Conservation (phyloP, 2,888 invertebrate genomes). For the Acanthosoma haemorrhoidale region DNA sequence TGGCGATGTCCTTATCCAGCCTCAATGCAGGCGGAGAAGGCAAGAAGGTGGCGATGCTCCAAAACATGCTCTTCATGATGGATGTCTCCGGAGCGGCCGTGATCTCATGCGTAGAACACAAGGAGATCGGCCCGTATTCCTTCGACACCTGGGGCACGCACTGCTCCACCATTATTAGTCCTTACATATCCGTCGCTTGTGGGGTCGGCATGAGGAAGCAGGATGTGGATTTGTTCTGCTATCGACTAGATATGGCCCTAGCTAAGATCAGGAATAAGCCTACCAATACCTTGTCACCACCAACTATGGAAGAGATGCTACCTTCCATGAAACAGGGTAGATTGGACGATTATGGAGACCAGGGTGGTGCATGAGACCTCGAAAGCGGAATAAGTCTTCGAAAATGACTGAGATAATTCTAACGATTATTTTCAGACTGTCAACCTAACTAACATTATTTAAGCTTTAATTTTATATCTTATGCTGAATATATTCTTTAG, state of each 20-base stretch:
- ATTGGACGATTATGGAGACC: background rate
- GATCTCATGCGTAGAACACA: conserved; percentile 51
- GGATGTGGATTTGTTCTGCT: conserved; percentile 65
- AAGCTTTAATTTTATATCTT: too few relatives aligned
- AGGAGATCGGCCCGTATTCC: conserved; percentile 52
- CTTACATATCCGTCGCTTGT: conserved; percentile 72
- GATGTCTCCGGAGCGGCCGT: conserved; percentile 68
- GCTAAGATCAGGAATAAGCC: conserved; percentile 46
- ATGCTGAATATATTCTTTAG: too few relatives aligned
- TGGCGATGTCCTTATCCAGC: conserved; percentile 51
- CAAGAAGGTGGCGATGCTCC: conserved; percentile 56
- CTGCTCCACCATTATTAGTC: conserved; percentile 52
- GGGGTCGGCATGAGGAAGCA: conserved; percentile 59
- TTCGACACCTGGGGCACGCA: conserved; percentile 68
- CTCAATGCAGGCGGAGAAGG: conserved; percentile 43
- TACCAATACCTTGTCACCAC: conserved; percentile 43
- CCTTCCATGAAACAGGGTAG: conserved; percentile 27
- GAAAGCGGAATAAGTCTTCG: too few relatives aligned
- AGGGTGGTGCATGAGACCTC: too few relatives aligned
- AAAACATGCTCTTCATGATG: conserved; percentile 66
- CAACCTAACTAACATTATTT: too few relatives aligned
- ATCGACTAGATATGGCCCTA: conserved; percentile 58
- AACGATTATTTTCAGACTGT: too few relatives aligned
- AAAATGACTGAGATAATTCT: too few relatives aligned
- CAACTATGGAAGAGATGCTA: conserved; percentile 44